Evolutionary conservation across 1,140 invertebrate species (phyloP).

Genomic region (Micrasema minimum): DNA sequence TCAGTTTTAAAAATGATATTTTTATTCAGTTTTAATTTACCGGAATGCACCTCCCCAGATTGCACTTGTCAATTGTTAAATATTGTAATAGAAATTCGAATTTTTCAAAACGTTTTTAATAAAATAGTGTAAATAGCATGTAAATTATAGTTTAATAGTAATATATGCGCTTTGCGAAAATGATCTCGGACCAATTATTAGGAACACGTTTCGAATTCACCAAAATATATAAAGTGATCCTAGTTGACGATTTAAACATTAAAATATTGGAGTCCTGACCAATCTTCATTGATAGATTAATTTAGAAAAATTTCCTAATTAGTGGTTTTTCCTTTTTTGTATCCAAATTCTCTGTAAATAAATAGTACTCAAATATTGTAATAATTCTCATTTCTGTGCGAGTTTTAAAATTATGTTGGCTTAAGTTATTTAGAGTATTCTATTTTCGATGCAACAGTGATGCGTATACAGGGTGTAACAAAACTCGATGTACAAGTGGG

Average conservation of each 20-base stretch:
- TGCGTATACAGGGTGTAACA: too few species aligned
- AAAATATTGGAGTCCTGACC: conserved; percentile 1
- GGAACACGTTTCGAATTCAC: background rate
- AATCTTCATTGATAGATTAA: conserved; percentile 31
- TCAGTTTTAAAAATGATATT: too few species aligned
- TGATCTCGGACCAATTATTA: conserved; percentile 20
- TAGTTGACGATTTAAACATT: too few species aligned
- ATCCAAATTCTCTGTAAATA: conserved; percentile 12
- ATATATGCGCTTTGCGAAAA: conserved; percentile 22
- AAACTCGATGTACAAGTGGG: too few species aligned
- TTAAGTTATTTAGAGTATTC: too few species aligned
- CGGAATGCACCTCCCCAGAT: conserved; percentile 2
- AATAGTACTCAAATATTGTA: too few species aligned
- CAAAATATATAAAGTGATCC: conserved; percentile 14
- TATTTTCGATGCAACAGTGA: too few species aligned
- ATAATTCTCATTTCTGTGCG: too few species aligned
- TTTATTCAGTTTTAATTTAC: background rate
- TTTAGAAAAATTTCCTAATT: conserved; percentile 8
- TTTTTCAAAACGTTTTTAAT: conserved; percentile 28
- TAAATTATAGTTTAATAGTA: conserved; percentile 16
- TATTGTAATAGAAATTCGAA: conserved; percentile 22
- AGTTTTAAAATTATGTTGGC: too few species aligned
- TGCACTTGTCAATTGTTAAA: conserved; percentile 35
- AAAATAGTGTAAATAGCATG: conserved; percentile 30
- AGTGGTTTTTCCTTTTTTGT: conserved; percentile 15